Evolutionary conservation across 2,888 invertebrate species (phyloP).

Genomic region (Pseudococcus longispinus): DNA sequence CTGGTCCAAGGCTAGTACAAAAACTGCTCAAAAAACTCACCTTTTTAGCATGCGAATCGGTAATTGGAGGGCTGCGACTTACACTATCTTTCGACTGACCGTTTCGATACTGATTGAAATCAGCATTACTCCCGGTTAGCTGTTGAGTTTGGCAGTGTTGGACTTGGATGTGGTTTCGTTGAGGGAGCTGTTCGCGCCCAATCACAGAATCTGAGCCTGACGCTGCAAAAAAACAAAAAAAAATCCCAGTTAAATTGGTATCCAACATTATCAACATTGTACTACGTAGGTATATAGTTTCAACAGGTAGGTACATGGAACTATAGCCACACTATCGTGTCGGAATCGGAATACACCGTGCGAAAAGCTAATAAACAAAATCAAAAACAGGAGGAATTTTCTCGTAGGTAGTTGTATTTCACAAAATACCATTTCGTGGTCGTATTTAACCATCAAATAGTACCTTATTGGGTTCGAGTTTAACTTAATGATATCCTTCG

Average conservation of each 20-base stretch:
- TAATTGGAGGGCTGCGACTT: constrained; percentile 21
- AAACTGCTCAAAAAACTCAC: background rate
- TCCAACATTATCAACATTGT: background rate
- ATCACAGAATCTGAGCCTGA: constrained; percentile 75
- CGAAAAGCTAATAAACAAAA: constrained; percentile 1
- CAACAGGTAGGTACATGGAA: background rate
- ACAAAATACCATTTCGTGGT: background rate
- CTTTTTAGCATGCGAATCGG: constrained; percentile 36
- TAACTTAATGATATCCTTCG: background rate
- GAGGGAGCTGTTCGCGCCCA: constrained; percentile 68
- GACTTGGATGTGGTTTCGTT: constrained; percentile 60
- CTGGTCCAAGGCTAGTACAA: background rate
- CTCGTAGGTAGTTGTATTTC: background rate
- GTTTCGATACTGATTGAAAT: constrained; percentile 20
- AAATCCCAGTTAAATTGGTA: constrained; percentile 59
- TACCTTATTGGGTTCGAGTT: constrained; percentile 1
- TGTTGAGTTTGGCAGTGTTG: constrained; percentile 53
- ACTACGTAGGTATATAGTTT: background rate
- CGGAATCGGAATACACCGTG: background rate
- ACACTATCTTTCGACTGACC: constrained; percentile 3
- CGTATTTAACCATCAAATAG: background rate
- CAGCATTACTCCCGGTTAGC: constrained; percentile 16
- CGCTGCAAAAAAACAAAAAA: constrained; percentile 65
- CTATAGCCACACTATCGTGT: background rate
- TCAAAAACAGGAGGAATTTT: background rate